Conservation (phyloP, 2,797 vertebrate genomes). For the Otus scops region DNA sequence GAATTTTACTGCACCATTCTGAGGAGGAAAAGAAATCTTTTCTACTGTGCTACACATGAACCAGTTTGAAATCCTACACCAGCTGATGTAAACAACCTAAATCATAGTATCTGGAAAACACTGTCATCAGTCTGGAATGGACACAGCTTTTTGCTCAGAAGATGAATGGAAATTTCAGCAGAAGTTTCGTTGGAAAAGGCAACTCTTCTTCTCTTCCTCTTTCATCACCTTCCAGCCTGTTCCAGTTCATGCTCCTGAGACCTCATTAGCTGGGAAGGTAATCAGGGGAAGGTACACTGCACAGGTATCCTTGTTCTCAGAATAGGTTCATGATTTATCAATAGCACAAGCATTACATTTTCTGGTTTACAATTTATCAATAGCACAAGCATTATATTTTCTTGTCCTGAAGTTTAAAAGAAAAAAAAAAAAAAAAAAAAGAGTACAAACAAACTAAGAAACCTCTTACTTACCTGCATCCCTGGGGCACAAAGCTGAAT, state of each 20-base stretch:
- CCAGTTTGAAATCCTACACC: neutral
- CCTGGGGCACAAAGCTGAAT: neutral
- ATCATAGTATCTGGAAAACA: neutral
- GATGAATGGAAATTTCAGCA: neutral
- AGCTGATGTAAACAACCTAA: neutral
- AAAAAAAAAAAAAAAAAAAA: accelerated
- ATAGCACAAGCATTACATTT: neutral
- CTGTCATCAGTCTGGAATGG: neutral
- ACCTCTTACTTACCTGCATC: neutral
- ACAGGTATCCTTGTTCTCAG: neutral
- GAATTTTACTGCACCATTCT: neutral
- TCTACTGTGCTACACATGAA: neutral
- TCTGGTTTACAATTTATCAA: neutral
- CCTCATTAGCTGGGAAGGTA: neutral
- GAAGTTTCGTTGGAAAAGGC: neutral
- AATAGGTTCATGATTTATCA: neutral
- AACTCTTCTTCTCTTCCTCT: neutral
- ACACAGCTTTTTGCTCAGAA: neutral
- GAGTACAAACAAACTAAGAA: neutral
- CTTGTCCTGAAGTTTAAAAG: neutral
- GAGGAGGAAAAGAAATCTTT: neutral
- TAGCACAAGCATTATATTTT: neutral
- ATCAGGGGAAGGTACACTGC: neutral
- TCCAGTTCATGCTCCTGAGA: neutral
- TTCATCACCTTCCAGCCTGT: neutral